Evolutionary conservation across 2,888 invertebrate genomes (phyloP).

Genomic region (Acleris cristana): DNA sequence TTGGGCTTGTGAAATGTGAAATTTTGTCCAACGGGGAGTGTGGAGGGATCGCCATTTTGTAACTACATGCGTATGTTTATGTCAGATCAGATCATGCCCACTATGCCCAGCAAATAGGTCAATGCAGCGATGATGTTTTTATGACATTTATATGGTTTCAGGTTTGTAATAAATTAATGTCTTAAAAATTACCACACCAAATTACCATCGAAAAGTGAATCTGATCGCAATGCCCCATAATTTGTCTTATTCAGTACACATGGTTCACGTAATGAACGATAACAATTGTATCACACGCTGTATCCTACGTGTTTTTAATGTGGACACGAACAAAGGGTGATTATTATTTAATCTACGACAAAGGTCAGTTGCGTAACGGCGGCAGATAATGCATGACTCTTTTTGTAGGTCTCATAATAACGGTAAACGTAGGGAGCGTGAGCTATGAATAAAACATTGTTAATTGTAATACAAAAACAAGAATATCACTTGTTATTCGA

Average conservation of each 20-base stretch:
- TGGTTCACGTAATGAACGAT: slow-evolving; percentile 22
- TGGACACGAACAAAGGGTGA: slow-evolving; percentile 33
- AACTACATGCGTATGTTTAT: slow-evolving; percentile 21
- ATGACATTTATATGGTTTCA: no score
- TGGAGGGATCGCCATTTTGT: slow-evolving; percentile 41
- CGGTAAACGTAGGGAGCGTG: slow-evolving; percentile 49
- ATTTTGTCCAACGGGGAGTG: slow-evolving; percentile 43
- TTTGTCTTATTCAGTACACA: slow-evolving; percentile 12
- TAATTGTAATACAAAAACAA: slow-evolving; percentile 40
- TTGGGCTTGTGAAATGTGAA: slow-evolving; percentile 56
- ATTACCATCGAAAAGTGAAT: background rate
- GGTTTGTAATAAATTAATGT: background rate
- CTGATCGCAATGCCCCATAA: background rate
- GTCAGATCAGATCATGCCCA: slow-evolving; percentile 20
- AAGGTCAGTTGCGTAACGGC: slow-evolving; percentile 58
- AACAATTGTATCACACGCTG: slow-evolving; percentile 33
- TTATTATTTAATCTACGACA: slow-evolving; percentile 45
- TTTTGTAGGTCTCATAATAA: slow-evolving; percentile 47
- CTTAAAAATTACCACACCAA: background rate
- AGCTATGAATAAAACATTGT: slow-evolving; percentile 45
- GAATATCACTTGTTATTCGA: slow-evolving; percentile 16
- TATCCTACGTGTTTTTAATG: slow-evolving; percentile 21
- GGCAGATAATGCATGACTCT: slow-evolving; percentile 54
- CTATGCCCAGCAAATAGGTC: slow-evolving; percentile 15
- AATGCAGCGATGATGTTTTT: slow-evolving; percentile 8